Percentiles rank a stretch among this genome's conserved stretches.
Evolutionary conservation across 2,113 vertebrate species (phyloP).

Genomic region (Stictonetta naevosa): DNA sequence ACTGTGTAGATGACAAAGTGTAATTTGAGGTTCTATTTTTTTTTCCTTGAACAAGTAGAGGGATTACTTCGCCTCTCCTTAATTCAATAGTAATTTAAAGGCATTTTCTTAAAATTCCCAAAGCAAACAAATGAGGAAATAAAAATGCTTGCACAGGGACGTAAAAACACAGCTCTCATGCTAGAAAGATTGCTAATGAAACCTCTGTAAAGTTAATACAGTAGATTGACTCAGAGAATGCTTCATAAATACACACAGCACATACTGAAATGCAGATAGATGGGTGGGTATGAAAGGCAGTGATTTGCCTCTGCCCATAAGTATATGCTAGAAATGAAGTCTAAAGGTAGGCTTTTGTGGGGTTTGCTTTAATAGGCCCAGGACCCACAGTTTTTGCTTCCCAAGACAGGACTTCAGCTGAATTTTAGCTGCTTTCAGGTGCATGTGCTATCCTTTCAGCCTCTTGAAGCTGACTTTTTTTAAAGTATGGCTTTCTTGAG

Average conservation of each 20-base stretch:
- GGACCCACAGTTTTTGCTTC: neutral
- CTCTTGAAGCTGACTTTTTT: neutral
- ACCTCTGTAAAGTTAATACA: neutral
- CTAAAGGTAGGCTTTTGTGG: neutral
- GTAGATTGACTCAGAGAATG: neutral
- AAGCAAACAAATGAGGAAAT: neutral
- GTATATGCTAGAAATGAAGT: neutral
- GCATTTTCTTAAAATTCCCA: slow-evolving; percentile 3
- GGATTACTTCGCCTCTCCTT: neutral
- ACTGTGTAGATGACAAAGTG: neutral
- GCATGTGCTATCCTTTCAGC: neutral
- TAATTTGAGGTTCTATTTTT: neutral
- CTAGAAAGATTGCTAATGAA: neutral
- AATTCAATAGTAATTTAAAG: neutral
- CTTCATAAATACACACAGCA: no score
- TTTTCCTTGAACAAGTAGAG: neutral
- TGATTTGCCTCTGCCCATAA: neutral
- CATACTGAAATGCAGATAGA: neutral
- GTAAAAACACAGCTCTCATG: neutral
- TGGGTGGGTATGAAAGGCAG: no score
- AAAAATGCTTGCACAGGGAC: neutral
- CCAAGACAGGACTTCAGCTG: neutral
- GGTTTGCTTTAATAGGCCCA: neutral
- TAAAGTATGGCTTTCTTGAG: neutral
- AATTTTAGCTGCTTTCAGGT: neutral